Evolutionary conservation across 2,888 invertebrate species (phyloP).

Genomic region (Neoaliturus tenellus): DNA sequence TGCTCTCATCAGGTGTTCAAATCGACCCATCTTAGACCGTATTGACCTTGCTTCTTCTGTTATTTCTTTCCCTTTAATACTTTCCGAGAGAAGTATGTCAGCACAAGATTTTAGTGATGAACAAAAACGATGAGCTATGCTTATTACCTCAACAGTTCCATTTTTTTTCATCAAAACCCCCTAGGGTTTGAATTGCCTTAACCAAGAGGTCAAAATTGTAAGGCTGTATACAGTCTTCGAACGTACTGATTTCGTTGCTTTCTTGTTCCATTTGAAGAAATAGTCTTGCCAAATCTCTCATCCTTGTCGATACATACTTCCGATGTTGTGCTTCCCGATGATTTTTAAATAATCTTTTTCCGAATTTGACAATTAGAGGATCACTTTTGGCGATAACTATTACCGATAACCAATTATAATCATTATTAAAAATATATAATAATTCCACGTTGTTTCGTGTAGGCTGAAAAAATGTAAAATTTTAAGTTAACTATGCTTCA

Average conservation of each 20-base stretch:
- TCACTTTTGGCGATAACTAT: not conserved
- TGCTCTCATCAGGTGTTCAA: slow-evolving; percentile 11
- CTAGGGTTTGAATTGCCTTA: not conserved
- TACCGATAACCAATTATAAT: not conserved
- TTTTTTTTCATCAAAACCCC: slow-evolving; percentile 11
- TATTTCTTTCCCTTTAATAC: not conserved
- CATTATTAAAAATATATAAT: too few relatives aligned
- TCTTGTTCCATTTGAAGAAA: not conserved
- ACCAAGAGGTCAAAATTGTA: slow-evolving; percentile 10
- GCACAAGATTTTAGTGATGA: slow-evolving; percentile 17
- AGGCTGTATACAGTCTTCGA: slow-evolving; percentile 38
- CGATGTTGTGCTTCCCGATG: not conserved
- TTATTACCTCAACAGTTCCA: not conserved
- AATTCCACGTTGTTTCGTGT: too few relatives aligned
- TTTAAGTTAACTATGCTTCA: too few relatives aligned
- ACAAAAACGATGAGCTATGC: slow-evolving; percentile 12
- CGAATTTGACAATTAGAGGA: slow-evolving; percentile 19
- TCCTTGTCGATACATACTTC: slow-evolving; percentile 12
- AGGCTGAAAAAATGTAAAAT: too few relatives aligned
- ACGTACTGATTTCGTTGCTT: not conserved
- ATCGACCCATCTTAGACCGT: slow-evolving; percentile 7
- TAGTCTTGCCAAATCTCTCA: not conserved
- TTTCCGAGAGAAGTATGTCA: slow-evolving; percentile 7
- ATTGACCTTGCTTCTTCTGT: slow-evolving; percentile 4
- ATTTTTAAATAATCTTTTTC: not conserved